These are phyloP conservation scores for Sphinx pinastri DNA, from an alignment of 2,888 invertebrate species.

Conservation along the genomic window DNA sequence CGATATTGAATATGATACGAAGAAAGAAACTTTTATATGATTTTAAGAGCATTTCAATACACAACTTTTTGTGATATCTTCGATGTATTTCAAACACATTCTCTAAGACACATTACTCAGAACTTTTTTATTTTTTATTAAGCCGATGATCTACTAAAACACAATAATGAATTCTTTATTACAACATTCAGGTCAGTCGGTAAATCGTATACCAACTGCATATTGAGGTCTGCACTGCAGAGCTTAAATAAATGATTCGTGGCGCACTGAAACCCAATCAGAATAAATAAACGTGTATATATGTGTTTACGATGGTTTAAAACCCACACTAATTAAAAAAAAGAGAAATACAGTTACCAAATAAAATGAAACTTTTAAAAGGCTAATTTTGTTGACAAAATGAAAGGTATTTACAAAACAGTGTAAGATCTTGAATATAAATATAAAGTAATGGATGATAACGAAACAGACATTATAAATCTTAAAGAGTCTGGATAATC, in stretches of 20 bases:
- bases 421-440: background rate
- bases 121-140: background rate
- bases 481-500: background rate
- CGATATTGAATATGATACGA: too few species aligned
- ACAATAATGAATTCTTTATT: slow-evolving; percentile 38
- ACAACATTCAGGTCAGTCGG: slow-evolving; percentile 49
- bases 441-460: background rate
- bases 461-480: background rate
- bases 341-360: background rate
- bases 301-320: slow-evolving; percentile 5
- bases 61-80: too few species aligned
- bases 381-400: too few species aligned
- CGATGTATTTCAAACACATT: too few species aligned
- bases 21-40: too few species aligned
- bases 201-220: slow-evolving; percentile 40
- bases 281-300: slow-evolving; percentile 9
- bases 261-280: slow-evolving; percentile 7
- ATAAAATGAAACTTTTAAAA: background rate
- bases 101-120: background rate
- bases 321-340: background rate
- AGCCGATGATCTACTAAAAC: slow-evolving; percentile 9
- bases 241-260: slow-evolving; percentile 33
- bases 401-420: background rate
- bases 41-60: too few species aligned
- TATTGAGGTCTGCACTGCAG: slow-evolving; percentile 34